Evolutionary conservation across 2,888 invertebrate genomes (phyloP), one percentile per base, ranked within the genome.

Genomic region (Spodoptera littoralis): DNA sequence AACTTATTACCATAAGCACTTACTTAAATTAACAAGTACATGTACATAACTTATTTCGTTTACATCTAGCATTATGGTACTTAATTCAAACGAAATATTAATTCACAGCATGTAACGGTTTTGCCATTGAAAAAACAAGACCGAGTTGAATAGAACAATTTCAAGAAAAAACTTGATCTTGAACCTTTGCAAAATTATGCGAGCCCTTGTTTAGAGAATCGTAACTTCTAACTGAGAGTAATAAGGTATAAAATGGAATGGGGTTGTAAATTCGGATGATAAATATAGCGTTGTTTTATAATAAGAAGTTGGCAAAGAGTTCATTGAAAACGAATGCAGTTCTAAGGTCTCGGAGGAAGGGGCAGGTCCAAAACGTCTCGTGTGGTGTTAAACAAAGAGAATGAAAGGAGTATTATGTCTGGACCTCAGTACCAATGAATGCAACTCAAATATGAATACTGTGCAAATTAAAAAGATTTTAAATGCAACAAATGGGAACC

Each of bases 311-410:
- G 73, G 85, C 81, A 87, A 88, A 81, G 83, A 92, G 87, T 90
- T 90, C 83, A 93, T 93, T 93, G 90, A 93, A 92, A 92, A 87
- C 87, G 90, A 91, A 91, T 90, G 92, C 92, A 91, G 84, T 84
- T 79, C 76, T 77, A 83, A 86, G 84, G 83, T 87, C 84, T 80
- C 80, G 77, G 82, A 88, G 86, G 87, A 89, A 90, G 89, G 91
- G 90, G 89, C 87, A 87, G 85, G 86, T 85, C 85, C 78, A 70
- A 36, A 81, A 79, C 79, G 81, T 82, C 81, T 83, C 81, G 84
- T 84, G 87, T 89, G 84, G 84, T 83, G 81, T 83, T 87, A 89
- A 91, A 93, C 90, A 94, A 93, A 90, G 79, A 82, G 67, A 80
- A 86, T 91, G 87, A 90, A 92, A 90, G 83, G 90, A 87, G 84